Conservation (phyloP, 2,113 vertebrate species). For the Pionites leucogaster region DNA sequence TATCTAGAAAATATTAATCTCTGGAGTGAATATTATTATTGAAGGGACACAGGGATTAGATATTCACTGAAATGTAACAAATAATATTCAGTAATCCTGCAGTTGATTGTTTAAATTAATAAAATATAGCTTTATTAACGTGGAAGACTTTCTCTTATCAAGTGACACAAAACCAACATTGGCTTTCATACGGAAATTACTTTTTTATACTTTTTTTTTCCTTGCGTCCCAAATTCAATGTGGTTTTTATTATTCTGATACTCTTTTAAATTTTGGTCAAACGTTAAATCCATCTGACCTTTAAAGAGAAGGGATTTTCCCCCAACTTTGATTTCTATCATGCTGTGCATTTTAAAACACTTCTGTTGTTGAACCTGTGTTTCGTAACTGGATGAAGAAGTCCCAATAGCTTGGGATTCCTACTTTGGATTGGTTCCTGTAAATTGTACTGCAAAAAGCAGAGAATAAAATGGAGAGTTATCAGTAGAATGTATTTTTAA, state of each 20-base stretch:
- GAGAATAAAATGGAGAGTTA: background rate
- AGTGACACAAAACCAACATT: background rate
- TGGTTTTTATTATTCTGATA: background rate
- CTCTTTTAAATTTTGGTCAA: background rate
- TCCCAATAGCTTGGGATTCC: background rate
- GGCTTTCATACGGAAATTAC: background rate
- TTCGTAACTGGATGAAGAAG: background rate
- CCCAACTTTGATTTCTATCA: background rate
- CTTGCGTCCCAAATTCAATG: background rate
- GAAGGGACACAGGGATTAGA: background rate
- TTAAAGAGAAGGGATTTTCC: background rate
- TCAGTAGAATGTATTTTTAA: background rate
- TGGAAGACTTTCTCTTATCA: background rate
- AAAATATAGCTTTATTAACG: background rate
- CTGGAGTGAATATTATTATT: background rate
- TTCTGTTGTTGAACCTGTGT: background rate
- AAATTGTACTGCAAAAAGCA: background rate
- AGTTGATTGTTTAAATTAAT: background rate
- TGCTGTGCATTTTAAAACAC: background rate
- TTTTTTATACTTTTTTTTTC: background rate
- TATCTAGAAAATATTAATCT: conserved; percentile 23
- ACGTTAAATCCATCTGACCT: background rate
- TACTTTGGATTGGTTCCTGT: background rate
- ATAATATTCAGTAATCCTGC: background rate
- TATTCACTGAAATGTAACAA: background rate